Conservation (phyloP, 2,113 vertebrate species). For the Cervus canadensis region DNA sequence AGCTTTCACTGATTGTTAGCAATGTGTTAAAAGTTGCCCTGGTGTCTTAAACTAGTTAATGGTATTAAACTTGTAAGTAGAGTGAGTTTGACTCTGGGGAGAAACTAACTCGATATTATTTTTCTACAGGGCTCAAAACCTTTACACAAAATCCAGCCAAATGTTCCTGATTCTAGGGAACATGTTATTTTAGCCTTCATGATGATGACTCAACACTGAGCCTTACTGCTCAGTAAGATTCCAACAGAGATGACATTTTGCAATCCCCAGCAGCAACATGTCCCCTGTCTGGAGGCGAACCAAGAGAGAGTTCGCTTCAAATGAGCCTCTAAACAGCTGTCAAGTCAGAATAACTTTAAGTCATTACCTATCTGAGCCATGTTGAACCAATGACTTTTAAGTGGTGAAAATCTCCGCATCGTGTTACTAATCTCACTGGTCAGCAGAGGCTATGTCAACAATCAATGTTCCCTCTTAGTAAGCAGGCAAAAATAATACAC, state of each 20-base stretch:
- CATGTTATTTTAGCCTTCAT: slow-evolving; percentile 61
- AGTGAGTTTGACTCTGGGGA: slow-evolving; percentile 44
- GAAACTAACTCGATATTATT: slow-evolving; percentile 59
- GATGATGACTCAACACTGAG: slow-evolving; percentile 60
- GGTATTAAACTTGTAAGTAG: slow-evolving; percentile 41
- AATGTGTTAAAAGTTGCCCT: background rate
- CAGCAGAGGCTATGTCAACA: slow-evolving; percentile 55
- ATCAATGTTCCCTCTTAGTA: slow-evolving; percentile 50
- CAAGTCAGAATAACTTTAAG: slow-evolving; percentile 59
- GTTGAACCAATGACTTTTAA: slow-evolving; percentile 63
- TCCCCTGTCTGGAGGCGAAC: slow-evolving; percentile 54
- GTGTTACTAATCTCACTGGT: slow-evolving; percentile 46
- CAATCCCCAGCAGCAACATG: slow-evolving; percentile 53
- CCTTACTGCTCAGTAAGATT: slow-evolving; percentile 32
- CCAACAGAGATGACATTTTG: slow-evolving; percentile 68
- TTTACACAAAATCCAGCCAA: slow-evolving; percentile 66
- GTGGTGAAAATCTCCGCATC: slow-evolving; percentile 73
- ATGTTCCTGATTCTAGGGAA: slow-evolving; percentile 69
- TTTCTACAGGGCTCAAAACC: slow-evolving; percentile 60
- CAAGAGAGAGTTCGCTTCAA: slow-evolving; percentile 67
- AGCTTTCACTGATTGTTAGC: slow-evolving; percentile 54
- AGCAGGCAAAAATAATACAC: slow-evolving; percentile 50
- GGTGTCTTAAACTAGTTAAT: slow-evolving; percentile 49
- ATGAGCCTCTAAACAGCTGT: slow-evolving; percentile 63
- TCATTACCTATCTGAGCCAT: slow-evolving; percentile 55